phyloP scores from a whole-genome alignment of 2,113 vertebrate genomes.

The Labeo rohita region DNA sequence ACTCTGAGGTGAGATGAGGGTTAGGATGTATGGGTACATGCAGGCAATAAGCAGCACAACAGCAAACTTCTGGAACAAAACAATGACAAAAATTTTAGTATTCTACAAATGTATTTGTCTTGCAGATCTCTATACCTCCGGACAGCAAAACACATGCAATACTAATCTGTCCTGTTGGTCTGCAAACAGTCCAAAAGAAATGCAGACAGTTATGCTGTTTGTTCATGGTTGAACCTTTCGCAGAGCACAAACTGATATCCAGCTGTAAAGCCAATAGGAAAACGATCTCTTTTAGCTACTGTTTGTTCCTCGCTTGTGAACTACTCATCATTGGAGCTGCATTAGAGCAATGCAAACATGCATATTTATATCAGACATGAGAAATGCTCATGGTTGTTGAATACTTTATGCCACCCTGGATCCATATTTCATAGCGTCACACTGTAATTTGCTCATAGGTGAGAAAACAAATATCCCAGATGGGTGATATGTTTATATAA shows the following conservation, averaged over 20 bases:
- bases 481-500: constrained; percentile 44
- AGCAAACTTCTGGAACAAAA: neutral
- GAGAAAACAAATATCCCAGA: constrained; percentile 38
- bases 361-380: constrained; percentile 52
- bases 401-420: constrained; percentile 48
- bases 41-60: neutral
- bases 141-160: neutral
- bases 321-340: constrained; percentile 45
- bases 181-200: neutral
- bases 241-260: neutral
- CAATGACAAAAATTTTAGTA: neutral
- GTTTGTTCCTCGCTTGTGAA: constrained; percentile 44
- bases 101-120: neutral
- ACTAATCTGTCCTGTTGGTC: neutral
- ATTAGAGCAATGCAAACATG: constrained; percentile 54
- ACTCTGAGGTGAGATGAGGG: neutral
- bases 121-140: neutral
- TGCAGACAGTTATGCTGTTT: neutral
- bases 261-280: neutral
- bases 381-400: constrained; percentile 57
- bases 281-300: constrained; percentile 17
- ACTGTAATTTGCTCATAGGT: constrained; percentile 46
- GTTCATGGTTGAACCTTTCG: neutral
- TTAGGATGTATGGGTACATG: neutral
- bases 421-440: constrained; percentile 54